Evolutionary conservation across 2,797 vertebrate genomes (phyloP).

Genomic region (Pangasius larnaudii): DNA sequence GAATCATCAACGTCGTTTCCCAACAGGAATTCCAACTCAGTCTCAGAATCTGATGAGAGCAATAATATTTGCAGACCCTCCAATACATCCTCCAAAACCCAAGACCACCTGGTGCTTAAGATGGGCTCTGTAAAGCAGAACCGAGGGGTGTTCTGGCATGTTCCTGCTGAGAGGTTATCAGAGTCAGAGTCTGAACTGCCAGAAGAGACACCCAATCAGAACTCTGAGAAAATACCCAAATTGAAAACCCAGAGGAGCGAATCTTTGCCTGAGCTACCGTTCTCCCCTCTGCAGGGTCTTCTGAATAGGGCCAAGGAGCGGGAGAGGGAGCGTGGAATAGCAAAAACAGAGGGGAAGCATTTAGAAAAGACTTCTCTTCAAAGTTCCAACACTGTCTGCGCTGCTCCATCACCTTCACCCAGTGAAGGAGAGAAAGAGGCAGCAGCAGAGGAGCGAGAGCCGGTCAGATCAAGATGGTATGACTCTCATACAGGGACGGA

Average conservation of each 20-base stretch:
- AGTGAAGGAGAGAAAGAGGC: constrained; percentile 63
- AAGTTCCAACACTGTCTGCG: constrained; percentile 56
- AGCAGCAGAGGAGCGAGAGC: constrained; percentile 64
- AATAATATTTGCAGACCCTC: constrained; percentile 51
- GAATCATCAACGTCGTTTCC: constrained; percentile 5
- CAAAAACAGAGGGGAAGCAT: constrained; percentile 45
- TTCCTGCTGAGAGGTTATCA: constrained; percentile 42
- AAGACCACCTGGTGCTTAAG: constrained; percentile 64
- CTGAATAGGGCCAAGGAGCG: constrained; percentile 71
- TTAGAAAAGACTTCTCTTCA: constrained; percentile 30
- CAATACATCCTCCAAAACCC: constrained; percentile 36
- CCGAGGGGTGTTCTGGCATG: constrained; percentile 60
- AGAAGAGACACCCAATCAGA: constrained; percentile 13
- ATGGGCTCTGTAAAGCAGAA: constrained; percentile 66
- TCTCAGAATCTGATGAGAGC: constrained; percentile 62
- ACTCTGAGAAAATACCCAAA: constrained; percentile 48
- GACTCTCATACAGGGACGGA: constrained; percentile 69
- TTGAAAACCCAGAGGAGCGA: constrained; percentile 65
- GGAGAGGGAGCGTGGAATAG: constrained; percentile 45
- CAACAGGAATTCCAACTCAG: constrained; percentile 60
- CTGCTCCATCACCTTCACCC: constrained; percentile 55
- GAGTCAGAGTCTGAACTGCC: constrained; percentile 64
- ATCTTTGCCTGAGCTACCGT: constrained; percentile 59
- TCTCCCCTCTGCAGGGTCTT: constrained; percentile 66
- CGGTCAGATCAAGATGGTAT: constrained; percentile 54